These are phyloP conservation scores for Pachypanchax playfairii DNA, from an alignment of 2,113 vertebrate species.

Conservation along the genomic window DNA sequence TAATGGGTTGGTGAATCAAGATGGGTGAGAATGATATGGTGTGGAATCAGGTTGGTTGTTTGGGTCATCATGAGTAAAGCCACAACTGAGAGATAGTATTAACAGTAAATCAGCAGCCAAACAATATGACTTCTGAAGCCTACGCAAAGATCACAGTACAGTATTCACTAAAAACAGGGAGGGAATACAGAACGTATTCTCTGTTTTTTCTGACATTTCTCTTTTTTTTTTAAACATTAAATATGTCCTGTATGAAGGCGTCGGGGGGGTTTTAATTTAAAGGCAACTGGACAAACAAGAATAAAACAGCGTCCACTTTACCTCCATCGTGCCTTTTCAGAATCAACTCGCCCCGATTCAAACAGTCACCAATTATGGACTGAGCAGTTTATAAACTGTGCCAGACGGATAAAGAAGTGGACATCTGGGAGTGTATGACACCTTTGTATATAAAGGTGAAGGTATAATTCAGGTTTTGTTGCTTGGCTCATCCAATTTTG, in stretches of 20 bases:
- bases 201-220: slow-evolving; percentile 21
- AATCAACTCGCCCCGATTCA: slow-evolving; percentile 22
- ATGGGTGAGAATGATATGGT: neutral
- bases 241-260: slow-evolving; percentile 68
- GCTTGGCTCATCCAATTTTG: slow-evolving; percentile 46
- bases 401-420: slow-evolving; percentile 26
- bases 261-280: slow-evolving; percentile 69
- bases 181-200: slow-evolving; percentile 65
- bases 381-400: slow-evolving; percentile 41
- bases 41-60: no score
- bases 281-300: slow-evolving; percentile 69
- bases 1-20: slow-evolving; percentile 10
- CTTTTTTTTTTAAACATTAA: slow-evolving; percentile 56
- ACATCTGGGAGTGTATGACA: slow-evolving; percentile 16
- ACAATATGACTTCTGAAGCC: slow-evolving; percentile 72
- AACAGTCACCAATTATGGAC: slow-evolving; percentile 51
- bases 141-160: slow-evolving; percentile 76
- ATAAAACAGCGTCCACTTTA: slow-evolving; percentile 62
- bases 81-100: slow-evolving; percentile 74
- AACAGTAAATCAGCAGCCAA: slow-evolving; percentile 76
- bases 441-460: slow-evolving; percentile 12
- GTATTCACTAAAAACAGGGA: slow-evolving; percentile 74
- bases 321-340: slow-evolving; percentile 46
- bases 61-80: slow-evolving; percentile 71
- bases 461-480: slow-evolving; percentile 35